Percentiles rank a stretch among this genome's conserved stretches.
Evolutionary conservation across 2,888 invertebrate genomes (phyloP).

Genomic region (Netelia inedita): DNA sequence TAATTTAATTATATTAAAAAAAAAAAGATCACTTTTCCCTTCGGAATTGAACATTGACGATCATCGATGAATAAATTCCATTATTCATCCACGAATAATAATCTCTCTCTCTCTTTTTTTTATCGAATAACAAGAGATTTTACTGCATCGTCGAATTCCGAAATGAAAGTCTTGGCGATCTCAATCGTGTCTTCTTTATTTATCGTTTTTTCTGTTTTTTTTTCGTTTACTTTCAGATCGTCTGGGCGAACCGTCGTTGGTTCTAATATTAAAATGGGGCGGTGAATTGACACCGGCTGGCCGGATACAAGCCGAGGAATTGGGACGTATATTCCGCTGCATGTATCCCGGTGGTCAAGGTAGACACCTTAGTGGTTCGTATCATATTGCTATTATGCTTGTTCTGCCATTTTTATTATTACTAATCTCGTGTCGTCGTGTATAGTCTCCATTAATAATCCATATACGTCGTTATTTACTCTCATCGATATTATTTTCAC

Average conservation of each 20-base stretch:
- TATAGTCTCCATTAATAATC: constrained; percentile 48
- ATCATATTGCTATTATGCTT: constrained; percentile 84
- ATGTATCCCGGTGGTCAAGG: constrained; percentile 99
- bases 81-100: no score
- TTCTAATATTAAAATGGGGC: constrained; percentile 99
- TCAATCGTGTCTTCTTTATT: background rate
- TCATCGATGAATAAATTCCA: background rate
- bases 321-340: constrained; percentile 99
- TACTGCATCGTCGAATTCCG: background rate
- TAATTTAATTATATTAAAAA: constrained; percentile 53
- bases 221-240: constrained; percentile 88
- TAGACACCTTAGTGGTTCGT: constrained; percentile 92
- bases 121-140: no score
- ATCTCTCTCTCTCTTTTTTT: no score
- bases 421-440: constrained; percentile 46
- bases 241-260: constrained; percentile 96
- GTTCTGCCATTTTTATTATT: constrained; percentile 63
- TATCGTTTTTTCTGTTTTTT: background rate
- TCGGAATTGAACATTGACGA: constrained; percentile 19
- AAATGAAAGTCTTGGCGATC: constrained; percentile 12
- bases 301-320: constrained; percentile 98
- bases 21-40: constrained; percentile 53
- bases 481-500: background rate
- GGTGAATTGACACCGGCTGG: constrained; percentile 99
- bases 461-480: background rate